These are phyloP conservation scores for Drosophila willistoni DNA, from an alignment of 1,140 invertebrate species.

Conservation along the genomic window DNA sequence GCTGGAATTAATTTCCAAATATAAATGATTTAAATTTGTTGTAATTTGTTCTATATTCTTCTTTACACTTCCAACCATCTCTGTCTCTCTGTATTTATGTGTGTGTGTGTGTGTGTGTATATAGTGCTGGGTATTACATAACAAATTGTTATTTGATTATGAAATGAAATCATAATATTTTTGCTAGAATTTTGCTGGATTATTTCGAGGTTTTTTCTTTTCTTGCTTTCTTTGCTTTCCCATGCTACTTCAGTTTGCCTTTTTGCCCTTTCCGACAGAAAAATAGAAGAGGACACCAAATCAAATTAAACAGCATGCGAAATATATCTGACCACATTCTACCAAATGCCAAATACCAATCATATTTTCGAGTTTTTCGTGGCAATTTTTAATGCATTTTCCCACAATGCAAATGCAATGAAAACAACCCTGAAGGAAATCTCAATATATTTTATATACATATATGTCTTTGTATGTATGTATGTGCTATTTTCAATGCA, in stretches of 20 bases:
- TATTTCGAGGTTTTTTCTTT: background rate
- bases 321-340: background rate
- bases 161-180: conserved; percentile 30
- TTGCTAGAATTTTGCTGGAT: background rate
- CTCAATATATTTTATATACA: conserved; percentile 32
- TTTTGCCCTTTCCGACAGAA: background rate
- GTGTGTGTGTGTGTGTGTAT: background rate
- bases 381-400: conserved; percentile 49
- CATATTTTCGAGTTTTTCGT: conserved; percentile 41
- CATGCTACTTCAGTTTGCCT: conserved; percentile 1
- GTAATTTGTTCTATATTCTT: conserved; percentile 33
- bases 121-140: conserved; percentile 25
- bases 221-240: background rate
- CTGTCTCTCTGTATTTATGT: background rate
- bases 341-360: conserved; percentile 13
- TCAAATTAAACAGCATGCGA: conserved; percentile 15
- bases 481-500: conserved; percentile 45
- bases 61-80: background rate
- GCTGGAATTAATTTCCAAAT: conserved; percentile 65
- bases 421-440: conserved; percentile 35
- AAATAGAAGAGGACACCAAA: conserved; percentile 12
- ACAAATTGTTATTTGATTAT: conserved; percentile 55
- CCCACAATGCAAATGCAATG: conserved; percentile 33
- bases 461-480: no score
- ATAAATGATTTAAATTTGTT: conserved; percentile 55